Conservation (phyloP, 2,888 invertebrate species). For the Harpagoxenus sublaevis region DNA sequence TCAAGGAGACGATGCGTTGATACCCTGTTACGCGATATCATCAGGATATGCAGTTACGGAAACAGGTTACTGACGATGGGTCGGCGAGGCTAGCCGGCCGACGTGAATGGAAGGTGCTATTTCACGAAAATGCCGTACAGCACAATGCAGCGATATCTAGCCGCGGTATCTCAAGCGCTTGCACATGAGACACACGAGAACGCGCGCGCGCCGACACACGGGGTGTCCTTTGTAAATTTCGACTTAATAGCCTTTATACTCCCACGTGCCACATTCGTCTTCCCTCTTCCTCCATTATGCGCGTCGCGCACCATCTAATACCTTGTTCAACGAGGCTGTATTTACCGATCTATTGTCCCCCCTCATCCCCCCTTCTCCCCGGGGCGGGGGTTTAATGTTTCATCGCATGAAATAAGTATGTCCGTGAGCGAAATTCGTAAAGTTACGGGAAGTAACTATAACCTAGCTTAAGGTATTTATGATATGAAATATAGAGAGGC, state of each 20-base stretch:
- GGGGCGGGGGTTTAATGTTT: not conserved
- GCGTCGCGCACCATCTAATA: constrained; percentile 42
- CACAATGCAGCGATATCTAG: constrained; percentile 45
- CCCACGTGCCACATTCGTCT: constrained; percentile 67
- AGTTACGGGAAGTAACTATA: not conserved
- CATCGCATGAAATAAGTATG: constrained; percentile 10
- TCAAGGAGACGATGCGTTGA: not conserved
- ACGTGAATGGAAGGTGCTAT: constrained; percentile 59
- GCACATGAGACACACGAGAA: constrained; percentile 40
- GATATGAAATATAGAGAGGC: constrained; percentile 9
- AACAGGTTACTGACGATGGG: constrained; percentile 9
- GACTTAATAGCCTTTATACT: constrained; percentile 62
- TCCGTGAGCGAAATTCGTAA: constrained; percentile 28
- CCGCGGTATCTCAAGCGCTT: constrained; percentile 42
- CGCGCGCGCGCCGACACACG: constrained; percentile 22
- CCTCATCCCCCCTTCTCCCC: too few species aligned
- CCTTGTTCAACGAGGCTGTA: constrained; percentile 19
- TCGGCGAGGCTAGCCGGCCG: not conserved
- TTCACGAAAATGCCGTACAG: constrained; percentile 42
- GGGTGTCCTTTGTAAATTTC: constrained; percentile 66
- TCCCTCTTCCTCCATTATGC: constrained; percentile 49
- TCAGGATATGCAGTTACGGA: not conserved
- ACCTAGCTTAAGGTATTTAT: not conserved
- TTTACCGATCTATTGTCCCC: constrained; percentile 34
- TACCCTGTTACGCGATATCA: not conserved